Percentiles rank a stretch among this genome's conserved stretches.
These are phyloP conservation scores for Etia nguti DNA, from an alignment of 2,113 vertebrate species.

Conservation along the genomic window DNA sequence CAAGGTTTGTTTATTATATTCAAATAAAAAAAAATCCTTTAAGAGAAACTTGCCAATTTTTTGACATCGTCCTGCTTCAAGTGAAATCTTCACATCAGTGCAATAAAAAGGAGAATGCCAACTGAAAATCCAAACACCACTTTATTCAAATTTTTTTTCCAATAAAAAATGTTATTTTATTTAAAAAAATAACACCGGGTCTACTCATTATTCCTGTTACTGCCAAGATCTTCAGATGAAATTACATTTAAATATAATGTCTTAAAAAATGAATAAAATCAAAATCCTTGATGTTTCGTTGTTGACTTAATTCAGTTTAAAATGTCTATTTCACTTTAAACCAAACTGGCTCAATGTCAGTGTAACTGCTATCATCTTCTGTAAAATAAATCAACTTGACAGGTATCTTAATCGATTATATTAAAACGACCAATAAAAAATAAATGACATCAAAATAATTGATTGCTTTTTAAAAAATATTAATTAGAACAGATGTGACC, in stretches of 20 bases:
- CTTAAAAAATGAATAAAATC: not conserved
- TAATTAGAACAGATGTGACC: constrained; percentile 6
- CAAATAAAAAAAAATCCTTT: not conserved
- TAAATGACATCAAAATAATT: not conserved
- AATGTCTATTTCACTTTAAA: not conserved
- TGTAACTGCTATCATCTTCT: not conserved
- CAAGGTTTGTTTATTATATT: not conserved
- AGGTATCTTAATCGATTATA: not conserved
- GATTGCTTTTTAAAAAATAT: not conserved
- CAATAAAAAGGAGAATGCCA: not conserved
- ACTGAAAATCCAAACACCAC: not conserved
- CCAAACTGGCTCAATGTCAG: not conserved
- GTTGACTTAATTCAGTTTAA: not conserved
- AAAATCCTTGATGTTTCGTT: not conserved
- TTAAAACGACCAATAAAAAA: not conserved
- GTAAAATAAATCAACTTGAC: not conserved
- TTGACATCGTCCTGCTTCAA: not conserved
- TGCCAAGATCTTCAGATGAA: not conserved
- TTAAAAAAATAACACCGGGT: not conserved
- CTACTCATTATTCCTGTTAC: not conserved
- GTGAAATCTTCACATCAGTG: not conserved
- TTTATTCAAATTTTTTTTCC: not conserved
- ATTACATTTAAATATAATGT: not conserved
- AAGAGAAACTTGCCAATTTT: not conserved
- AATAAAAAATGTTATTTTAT: not conserved